These are phyloP conservation scores for Athalia circularis DNA, from an alignment of 2,888 invertebrate species.

Conservation along the genomic window DNA sequence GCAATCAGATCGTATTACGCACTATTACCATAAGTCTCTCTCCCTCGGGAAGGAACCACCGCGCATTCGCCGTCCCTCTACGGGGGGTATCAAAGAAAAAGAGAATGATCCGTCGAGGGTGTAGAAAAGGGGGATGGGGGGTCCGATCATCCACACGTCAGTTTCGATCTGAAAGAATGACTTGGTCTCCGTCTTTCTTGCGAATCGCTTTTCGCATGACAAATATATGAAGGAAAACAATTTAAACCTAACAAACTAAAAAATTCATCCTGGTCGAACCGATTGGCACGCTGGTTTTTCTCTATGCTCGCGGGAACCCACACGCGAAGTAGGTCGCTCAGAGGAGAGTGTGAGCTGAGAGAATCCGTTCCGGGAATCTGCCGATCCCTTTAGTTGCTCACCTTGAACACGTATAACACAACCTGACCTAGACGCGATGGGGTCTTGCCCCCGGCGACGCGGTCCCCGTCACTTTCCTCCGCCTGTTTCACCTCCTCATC, in stretches of 20 bases:
- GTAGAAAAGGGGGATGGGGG: neutral
- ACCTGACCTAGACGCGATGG: conserved; percentile 17
- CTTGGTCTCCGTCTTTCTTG: neutral
- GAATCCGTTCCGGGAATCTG: conserved; percentile 38
- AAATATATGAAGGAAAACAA: neutral
- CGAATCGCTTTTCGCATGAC: neutral
- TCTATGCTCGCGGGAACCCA: conserved; percentile 7
- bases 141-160: conserved; percentile 21
- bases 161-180: neutral
- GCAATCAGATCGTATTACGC: conserved; percentile 67
- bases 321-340: conserved; percentile 32
- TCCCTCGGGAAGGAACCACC: conserved; percentile 19
- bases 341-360: neutral
- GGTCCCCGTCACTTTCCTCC: neutral
- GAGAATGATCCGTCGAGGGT: neutral
- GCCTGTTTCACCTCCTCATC: conserved; percentile 8
- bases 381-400: conserved; percentile 26
- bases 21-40: conserved; percentile 63
- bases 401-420: conserved; percentile 27
- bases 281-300: neutral
- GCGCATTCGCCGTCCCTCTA: neutral
- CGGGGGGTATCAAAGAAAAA: neutral
- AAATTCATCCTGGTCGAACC: neutral
- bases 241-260: neutral
- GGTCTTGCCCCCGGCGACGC: conserved; percentile 35